Conservation (phyloP, 2,888 invertebrate species). For the Cryptocephalus primarius region DNA sequence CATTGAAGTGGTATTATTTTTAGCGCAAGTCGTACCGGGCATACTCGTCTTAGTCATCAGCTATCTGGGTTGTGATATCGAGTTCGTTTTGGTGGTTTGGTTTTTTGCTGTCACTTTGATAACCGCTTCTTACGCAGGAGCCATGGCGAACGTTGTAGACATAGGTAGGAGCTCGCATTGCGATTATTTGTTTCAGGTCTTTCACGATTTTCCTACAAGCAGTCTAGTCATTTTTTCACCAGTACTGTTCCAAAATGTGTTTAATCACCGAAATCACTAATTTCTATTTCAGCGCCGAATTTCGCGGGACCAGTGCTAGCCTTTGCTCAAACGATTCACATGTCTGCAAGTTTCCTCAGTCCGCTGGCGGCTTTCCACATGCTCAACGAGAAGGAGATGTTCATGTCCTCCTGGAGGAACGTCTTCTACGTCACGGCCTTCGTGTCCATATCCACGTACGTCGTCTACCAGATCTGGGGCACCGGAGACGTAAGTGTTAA, state of each 20-base stretch:
- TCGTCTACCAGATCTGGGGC: slow-evolving; percentile 55
- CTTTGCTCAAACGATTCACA: slow-evolving; percentile 67
- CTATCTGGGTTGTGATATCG: slow-evolving; percentile 50
- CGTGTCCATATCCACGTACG: slow-evolving; percentile 50
- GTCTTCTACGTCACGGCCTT: slow-evolving; percentile 53
- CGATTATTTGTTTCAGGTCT: too few species aligned
- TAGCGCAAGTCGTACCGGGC: slow-evolving; percentile 59
- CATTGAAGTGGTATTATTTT: slow-evolving; percentile 8
- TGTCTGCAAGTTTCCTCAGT: slow-evolving; percentile 61
- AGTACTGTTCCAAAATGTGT: too few species aligned
- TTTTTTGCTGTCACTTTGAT: slow-evolving; percentile 58
- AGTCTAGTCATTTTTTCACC: neutral
- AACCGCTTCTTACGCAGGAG: slow-evolving; percentile 62
- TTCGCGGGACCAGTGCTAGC: slow-evolving; percentile 62
- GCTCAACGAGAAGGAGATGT: slow-evolving; percentile 43
- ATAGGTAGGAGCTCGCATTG: slow-evolving; percentile 35
- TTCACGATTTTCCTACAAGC: neutral
- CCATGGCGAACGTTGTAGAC: slow-evolving; percentile 67
- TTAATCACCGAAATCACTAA: too few species aligned
- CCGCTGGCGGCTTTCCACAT: slow-evolving; percentile 53
- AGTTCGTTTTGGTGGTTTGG: slow-evolving; percentile 50
- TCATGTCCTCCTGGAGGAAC: slow-evolving; percentile 48
- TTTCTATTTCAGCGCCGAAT: slow-evolving; percentile 47
- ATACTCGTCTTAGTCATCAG: slow-evolving; percentile 51
- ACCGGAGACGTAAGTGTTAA: slow-evolving; percentile 44